Base-by-base conservation (phyloP, 2,113 vertebrate genomes). In the Chelonoidis abingdonii region DNA sequence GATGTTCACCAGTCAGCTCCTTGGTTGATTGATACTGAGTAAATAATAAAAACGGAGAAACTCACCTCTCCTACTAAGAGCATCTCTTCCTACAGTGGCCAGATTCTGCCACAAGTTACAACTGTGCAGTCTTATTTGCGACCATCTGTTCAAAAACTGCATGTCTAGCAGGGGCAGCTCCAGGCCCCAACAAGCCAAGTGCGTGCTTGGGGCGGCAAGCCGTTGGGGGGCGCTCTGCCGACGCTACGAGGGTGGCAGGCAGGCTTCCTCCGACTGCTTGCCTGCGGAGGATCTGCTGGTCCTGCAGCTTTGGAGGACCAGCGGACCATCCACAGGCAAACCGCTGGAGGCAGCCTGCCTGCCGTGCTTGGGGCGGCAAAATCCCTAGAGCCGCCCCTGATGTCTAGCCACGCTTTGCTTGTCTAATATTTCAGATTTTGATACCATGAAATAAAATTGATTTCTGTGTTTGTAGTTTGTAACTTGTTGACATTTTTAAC, bases 361-460 rank as follows among this genome's bases (percentile, higher is more conserved):
- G 44, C 44, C 44, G 44, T 44, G 44, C 44, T 44, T 44, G 44
- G 44, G 44, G 44, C 44, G 44, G 44, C 44, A 44, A 44, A 44
- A 44, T 44, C 44, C 44, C 44, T 44, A 44, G 44, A 44, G 44
- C 44, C 44, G 6, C 44, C 44, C 44, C 44, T 44, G 44, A 44
- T 44, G 44, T 44, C 82, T 83, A 52, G 19, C 8, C 69, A 95
- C 10, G 41, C 90, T 88, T 93, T 87, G 85, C n/a, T 69, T 84
- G 17, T 62, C 76, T 91, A 86, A 91, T 59, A 80, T 91, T 92
- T 93, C 83, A 84, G 0, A 0, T 89, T 87, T 85, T 65, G 97
- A 93, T 96, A 95, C 89, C 96, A 97, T 96, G 97, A 97, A 98
- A 96, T 96, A 89, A 95, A 93, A 97, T 96, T 94, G 97, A 96